Percentiles rank a stretch among this genome's conserved stretches.
phyloP scores from a whole-genome alignment of 2,113 vertebrate genomes.

The Eurypyga helias region DNA sequence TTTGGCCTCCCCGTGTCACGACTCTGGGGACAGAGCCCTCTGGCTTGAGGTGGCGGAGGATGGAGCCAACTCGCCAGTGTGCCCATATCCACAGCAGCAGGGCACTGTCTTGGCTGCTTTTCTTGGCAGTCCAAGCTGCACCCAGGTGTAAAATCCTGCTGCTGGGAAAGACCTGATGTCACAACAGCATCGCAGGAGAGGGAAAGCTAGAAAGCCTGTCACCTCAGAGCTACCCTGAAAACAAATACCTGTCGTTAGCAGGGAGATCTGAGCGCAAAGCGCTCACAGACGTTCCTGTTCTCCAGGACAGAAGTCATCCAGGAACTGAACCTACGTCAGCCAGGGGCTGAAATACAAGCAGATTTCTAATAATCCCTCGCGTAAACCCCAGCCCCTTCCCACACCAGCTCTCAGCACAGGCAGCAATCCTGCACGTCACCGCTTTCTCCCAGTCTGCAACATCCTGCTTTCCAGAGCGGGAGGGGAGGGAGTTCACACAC shows the following conservation, averaged over 20 bases:
- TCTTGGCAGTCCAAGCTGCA: background rate
- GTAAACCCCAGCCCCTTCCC: background rate
- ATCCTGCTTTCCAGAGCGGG: background rate
- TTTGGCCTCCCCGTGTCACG: background rate
- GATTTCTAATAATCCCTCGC: background rate
- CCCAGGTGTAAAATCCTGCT: background rate
- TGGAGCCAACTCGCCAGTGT: rapidly evolving
- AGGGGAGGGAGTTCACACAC: background rate
- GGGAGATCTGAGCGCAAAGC: background rate
- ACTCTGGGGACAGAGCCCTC: background rate
- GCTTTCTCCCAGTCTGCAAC: background rate
- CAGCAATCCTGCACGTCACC: rapidly evolving
- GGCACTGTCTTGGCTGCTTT: background rate
- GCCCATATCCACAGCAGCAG: rapidly evolving
- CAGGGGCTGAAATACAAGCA: background rate
- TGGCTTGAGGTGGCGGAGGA: background rate
- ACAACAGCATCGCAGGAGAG: background rate
- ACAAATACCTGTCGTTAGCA: background rate
- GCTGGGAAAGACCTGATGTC: background rate
- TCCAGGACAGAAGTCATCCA: background rate
- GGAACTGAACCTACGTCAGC: background rate
- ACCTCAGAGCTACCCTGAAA: background rate
- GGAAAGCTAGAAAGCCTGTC: background rate
- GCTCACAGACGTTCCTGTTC: rapidly evolving
- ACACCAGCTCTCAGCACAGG: background rate